Evolutionary conservation across 2,113 vertebrate species (phyloP).

Genomic region (Urocitellus parryii): DNA sequence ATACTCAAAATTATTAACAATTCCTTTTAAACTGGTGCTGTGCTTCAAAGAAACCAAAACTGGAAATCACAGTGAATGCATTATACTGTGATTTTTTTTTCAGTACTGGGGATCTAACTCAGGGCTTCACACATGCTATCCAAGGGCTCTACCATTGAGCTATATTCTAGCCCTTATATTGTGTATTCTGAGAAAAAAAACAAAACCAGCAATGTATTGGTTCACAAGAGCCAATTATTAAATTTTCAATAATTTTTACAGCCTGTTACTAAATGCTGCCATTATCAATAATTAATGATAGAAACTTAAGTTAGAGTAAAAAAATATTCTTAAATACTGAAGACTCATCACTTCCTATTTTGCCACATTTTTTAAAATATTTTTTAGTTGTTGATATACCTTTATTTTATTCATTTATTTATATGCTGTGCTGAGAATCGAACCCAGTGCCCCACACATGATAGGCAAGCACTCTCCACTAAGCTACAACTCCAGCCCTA

Average conservation of each 20-base stretch:
- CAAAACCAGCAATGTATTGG: not conserved
- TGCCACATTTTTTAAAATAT: not conserved
- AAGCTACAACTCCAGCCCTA: not conserved
- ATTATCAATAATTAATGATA: constrained; percentile 8
- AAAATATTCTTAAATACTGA: constrained; percentile 7
- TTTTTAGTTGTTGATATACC: too few species aligned
- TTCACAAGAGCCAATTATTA: not conserved
- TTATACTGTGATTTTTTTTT: not conserved
- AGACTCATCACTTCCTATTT: constrained; percentile 7
- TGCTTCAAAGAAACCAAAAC: constrained; percentile 53
- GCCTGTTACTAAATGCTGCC: not conserved
- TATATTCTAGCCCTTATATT: not conserved
- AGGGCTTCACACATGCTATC: too few species aligned
- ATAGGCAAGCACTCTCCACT: too few species aligned
- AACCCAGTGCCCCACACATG: too few species aligned
- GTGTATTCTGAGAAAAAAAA: not conserved
- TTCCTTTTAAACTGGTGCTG: not conserved
- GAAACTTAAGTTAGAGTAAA: constrained; percentile 18
- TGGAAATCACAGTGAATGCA: not conserved
- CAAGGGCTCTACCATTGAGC: too few species aligned
- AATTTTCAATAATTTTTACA: constrained; percentile 18
- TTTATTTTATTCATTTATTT: too few species aligned
- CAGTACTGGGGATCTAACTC: too few species aligned
- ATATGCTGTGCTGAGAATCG: too few species aligned
- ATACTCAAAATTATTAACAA: not conserved